Percentiles rank a stretch among this genome's conserved stretches.
Evolutionary conservation across 2,888 invertebrate genomes (phyloP).

Genomic region (Eupithecia subumbrata): DNA sequence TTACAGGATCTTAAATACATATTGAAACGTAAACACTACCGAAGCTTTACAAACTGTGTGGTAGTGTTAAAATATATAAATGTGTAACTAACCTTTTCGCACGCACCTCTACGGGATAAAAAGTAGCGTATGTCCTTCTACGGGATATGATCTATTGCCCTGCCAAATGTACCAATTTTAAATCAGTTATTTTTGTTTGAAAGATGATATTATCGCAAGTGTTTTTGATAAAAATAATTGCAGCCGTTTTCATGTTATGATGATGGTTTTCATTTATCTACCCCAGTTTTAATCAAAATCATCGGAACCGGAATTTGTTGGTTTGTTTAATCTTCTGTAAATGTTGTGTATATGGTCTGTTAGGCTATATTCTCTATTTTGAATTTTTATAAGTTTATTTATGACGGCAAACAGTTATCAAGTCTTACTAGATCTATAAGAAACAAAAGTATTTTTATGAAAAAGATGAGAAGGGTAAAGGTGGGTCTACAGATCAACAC

Average conservation of each 20-base stretch:
- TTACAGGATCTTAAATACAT: too few species aligned
- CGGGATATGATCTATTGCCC: too few species aligned
- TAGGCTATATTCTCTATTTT: neutral
- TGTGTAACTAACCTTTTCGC: too few species aligned
- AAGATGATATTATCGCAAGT: neutral
- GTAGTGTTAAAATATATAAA: too few species aligned
- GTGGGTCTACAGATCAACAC: neutral
- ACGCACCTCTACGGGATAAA: neutral
- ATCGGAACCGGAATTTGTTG: neutral
- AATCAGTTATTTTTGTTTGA: neutral
- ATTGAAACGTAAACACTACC: too few species aligned
- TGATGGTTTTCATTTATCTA: neutral
- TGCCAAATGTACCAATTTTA: too few species aligned
- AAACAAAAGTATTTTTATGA: neutral
- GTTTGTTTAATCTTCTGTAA: neutral
- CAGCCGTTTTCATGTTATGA: neutral
- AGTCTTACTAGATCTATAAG: neutral
- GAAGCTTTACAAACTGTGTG: too few species aligned
- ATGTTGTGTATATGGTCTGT: neutral
- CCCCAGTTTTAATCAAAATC: too few species aligned
- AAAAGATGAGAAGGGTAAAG: neutral
- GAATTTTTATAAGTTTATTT: too few species aligned
- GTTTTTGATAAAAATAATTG: neutral
- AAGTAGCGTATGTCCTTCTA: neutral
- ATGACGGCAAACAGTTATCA: too few species aligned